Evolutionary conservation across 2,888 invertebrate genomes (phyloP), one percentile per base, ranked within the genome.

Genomic region (Synanthedon myopaeformis): DNA sequence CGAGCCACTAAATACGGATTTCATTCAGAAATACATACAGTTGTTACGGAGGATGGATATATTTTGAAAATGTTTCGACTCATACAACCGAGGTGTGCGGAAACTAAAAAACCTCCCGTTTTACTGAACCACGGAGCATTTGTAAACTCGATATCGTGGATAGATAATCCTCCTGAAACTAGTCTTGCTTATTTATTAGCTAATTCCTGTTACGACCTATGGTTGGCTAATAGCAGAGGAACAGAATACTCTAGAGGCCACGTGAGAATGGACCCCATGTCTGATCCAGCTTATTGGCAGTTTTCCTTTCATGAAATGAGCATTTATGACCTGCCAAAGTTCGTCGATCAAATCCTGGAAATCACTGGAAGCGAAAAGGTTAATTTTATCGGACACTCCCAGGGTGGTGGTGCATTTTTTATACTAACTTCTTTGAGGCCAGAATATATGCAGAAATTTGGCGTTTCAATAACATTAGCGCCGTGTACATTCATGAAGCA

Each of bases 41-140:
- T 45, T 13, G 11, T 12, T 8, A 45, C 45, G 2, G 45, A 45
- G 28, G 54, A 54, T 28, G 54, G 54, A 6, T 54, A 54, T 14
- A 54, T 54, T 14, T 35, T 54, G 14, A 42, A 23, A 8, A 12
- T 51, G n/a, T 51, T 45, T 41, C n/a, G 54, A 14, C 41, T 54
- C n/a, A 45, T 45, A 0, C 45, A 45, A 14, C 45, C 14, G n/a
- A n/a, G 4, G 45, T 45, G 45, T 14, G 8, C 6, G 13, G 13
- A 45, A 45, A 13, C 13, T 5, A 45, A 45, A 8, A 45, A 14
- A 45, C 45, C 5, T 45, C 45, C 45, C 3, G 45, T 45, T 13
- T 4, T 45, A 14, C 13, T 45, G 14, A 45, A 45, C 14, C 45
- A 45, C 45, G 45, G 45, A n/a, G 45, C 45, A 4, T 45, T 45